Evolutionary conservation across 2,113 vertebrate genomes (phyloP), one percentile per base, ranked within the genome.

Genomic region (Cyphomyrus plagiostoma): DNA sequence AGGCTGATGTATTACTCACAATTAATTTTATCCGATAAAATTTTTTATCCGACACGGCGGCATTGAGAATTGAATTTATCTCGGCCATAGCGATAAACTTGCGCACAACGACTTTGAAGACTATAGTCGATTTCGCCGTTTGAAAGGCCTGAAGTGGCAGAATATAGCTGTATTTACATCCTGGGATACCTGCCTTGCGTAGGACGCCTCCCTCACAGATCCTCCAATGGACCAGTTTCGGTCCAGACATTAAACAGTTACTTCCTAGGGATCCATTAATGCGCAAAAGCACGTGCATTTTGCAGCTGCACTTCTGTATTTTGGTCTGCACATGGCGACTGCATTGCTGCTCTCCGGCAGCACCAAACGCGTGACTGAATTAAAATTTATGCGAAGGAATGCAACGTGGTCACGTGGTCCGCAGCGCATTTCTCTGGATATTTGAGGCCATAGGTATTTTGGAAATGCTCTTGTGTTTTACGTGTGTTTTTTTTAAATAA

Each of bases 201-300:
- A 49, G 46, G 23, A 84, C 45, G 46, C 46, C 82, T 21, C 82
- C 46, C 45, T 48, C 45, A 46, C 42, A 49, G 42, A 45, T 85
- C 46, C 46, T 85, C 82, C 46, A 49, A 23, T n/a, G 82, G 82
- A 85, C 82, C 82, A 45, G 42, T 85, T 48, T 85, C 82, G 42
- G 42, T 48, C 42, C 82, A 85, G 82, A 49, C 46, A n/a, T 26
- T n/a, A 85, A 48, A 46, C 46, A 11, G 82, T 85, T 85, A 85
- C n/a, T 48, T 23, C 17, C 19, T 7, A 46, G 35, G 74, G 74
- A 17, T 39, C 74, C 74, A 10, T 80, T 42, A 53, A 83, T 45
- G 89, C 89, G 30, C 30, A 35, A 50, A 66, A 48, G 86, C 89
- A 87, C 85, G 85, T 90, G 89, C 66, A 80, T 30, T 77, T 90